These are phyloP conservation scores for Bellardia bayeri DNA, from an alignment of 2,888 invertebrate species.

Conservation along the genomic window DNA sequence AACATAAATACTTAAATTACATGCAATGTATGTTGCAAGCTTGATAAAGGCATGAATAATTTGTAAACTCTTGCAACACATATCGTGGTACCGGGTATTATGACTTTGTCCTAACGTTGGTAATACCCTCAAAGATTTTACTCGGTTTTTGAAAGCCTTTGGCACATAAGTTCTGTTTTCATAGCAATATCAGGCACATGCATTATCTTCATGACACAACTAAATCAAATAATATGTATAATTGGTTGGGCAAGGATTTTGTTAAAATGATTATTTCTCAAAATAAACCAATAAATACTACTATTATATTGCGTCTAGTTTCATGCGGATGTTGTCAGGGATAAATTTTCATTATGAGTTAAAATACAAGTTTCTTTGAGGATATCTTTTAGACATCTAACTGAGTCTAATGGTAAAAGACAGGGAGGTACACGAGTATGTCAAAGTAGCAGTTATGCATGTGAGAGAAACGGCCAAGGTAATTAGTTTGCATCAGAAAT, in stretches of 20 bases:
- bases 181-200: neutral
- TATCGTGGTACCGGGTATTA: constrained; percentile 19
- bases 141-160: neutral
- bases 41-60: constrained; percentile 35
- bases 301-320: neutral
- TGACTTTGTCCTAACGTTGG: constrained; percentile 7
- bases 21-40: constrained; percentile 14
- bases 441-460: too few species aligned
- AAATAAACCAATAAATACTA: neutral
- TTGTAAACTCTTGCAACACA: constrained; percentile 4
- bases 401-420: too few species aligned
- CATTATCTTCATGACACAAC: neutral
- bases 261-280: neutral
- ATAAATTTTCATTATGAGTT: too few species aligned
- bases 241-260: neutral
- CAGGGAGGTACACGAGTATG: too few species aligned
- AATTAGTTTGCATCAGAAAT: too few species aligned
- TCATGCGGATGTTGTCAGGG: neutral
- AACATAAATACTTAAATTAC: constrained; percentile 4
- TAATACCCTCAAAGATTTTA: constrained; percentile 8
- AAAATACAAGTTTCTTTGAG: too few species aligned
- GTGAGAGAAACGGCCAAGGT: too few species aligned
- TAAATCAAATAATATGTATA: neutral
- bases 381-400: too few species aligned
- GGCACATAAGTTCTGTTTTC: neutral